Evolutionary conservation across 2,888 invertebrate species (phyloP), one percentile per base, ranked within the genome.

Genomic region (Tetragonisca angustula): DNA sequence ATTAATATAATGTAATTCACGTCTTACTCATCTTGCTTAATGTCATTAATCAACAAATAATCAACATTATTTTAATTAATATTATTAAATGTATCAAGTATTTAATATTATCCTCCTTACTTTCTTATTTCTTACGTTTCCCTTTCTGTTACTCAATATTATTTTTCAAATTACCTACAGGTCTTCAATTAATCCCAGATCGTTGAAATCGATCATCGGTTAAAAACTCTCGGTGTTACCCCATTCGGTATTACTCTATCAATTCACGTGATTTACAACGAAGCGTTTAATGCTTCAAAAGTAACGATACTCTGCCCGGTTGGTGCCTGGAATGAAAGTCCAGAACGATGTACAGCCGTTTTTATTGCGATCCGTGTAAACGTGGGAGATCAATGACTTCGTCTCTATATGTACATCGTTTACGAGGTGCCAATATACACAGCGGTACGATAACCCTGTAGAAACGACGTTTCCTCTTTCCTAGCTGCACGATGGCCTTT

Each of bases 361-460:
- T 86, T 87, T 76, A 74, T 79, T 76, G 54, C 78, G 70, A 72
- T 52, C 4, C 24, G 64, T 32, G 56, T 76, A 61, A 52, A 67
- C 73, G 54, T 27, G 59, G 11, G 62, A 71, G 71, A 82, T 71
- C 59, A 81, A 81, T 56, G 71, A 81, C 81, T 76, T 68, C 67
- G 43, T 43, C 68, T 70, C 62, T 71, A 56, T 36, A 56, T 27
- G 67, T 36, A 52, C 11, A 21, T 76, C 61, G 56, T 87, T 80
- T 86, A 81, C 77, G 78, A 76, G 73, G 76, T 79, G 81, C 69
- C 67, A 75, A 81, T 79, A 74, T 56, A 79, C 62, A 64, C 17
- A 70, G 56, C 17, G 69, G 56, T 32, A 17, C 27, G 82, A 72
- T 73, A 72, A 83, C 61, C 52, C 59, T 49, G 70, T 67, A 67